phyloP scores from a whole-genome alignment of 2,113 vertebrate genomes.

The Scophthalmus maximus region DNA sequence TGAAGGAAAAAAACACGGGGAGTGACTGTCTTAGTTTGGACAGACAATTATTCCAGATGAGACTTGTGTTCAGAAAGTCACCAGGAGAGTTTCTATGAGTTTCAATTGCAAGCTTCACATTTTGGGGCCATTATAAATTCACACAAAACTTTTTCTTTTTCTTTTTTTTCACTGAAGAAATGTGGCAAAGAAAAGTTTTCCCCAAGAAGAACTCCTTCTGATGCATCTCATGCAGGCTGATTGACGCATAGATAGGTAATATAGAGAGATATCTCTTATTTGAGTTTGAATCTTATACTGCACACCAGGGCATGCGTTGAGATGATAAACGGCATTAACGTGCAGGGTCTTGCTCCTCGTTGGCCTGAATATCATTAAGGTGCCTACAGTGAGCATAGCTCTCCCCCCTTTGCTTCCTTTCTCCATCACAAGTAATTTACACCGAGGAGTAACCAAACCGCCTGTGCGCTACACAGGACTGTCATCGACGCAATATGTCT shows the following conservation, averaged over 20 bases:
- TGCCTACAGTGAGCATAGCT: background rate
- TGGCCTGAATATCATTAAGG: background rate
- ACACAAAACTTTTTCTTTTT: background rate
- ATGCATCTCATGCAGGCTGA: background rate
- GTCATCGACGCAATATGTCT: constrained; percentile 67
- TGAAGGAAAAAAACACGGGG: too few relatives aligned
- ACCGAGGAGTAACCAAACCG: constrained; percentile 34
- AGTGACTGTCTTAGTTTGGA: constrained; percentile 24
- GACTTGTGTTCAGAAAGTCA: background rate
- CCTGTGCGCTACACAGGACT: constrained; percentile 34
- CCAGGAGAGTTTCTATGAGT: background rate
- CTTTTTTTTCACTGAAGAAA: background rate
- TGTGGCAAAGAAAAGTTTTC: background rate
- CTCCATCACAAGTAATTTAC: constrained; percentile 53
- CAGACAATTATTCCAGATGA: constrained; percentile 19
- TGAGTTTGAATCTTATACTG: background rate
- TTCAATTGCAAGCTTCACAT: background rate
- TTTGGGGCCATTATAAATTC: background rate
- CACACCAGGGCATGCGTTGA: background rate
- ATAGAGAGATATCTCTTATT: background rate
- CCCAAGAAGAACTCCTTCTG: too few relatives aligned
- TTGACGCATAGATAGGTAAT: background rate
- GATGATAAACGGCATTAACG: background rate
- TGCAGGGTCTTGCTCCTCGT: background rate
- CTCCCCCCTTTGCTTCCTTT: constrained; percentile 1